phyloP scores from a whole-genome alignment of 2,888 invertebrate species.

The Troides helena region DNA sequence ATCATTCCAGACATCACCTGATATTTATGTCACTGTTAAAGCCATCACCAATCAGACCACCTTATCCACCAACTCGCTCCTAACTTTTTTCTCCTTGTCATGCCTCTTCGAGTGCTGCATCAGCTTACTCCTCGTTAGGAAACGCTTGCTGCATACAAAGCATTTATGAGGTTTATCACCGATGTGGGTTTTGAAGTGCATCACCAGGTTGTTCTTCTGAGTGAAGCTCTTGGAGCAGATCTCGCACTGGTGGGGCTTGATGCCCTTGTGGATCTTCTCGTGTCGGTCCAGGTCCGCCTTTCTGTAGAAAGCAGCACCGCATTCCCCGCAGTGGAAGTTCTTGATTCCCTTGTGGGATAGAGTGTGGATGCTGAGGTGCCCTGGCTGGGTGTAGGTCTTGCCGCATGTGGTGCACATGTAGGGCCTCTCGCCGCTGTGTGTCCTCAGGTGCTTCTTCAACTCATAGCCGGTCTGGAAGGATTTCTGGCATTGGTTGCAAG shows the following conservation, averaged over 20 bases:
- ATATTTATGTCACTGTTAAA: too few relatives aligned
- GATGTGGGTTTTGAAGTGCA: slow-evolving; percentile 65
- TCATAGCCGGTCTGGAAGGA: slow-evolving; percentile 58
- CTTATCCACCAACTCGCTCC: neutral
- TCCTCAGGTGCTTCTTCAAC: slow-evolving; percentile 60
- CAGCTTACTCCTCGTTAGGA: slow-evolving; percentile 61
- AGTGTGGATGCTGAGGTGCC: slow-evolving; percentile 63
- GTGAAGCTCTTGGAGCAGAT: slow-evolving; percentile 65
- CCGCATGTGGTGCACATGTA: slow-evolving; percentile 71
- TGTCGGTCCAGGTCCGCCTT: slow-evolving; percentile 67
- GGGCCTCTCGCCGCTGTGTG: slow-evolving; percentile 64
- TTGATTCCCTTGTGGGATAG: slow-evolving; percentile 62
- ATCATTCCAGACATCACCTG: too few relatives aligned
- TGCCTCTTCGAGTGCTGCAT: slow-evolving; percentile 56
- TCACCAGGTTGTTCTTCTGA: slow-evolving; percentile 65
- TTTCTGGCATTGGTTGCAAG: slow-evolving; percentile 60
- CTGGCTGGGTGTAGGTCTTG: slow-evolving; percentile 66
- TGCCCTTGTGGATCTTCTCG: slow-evolving; percentile 62
- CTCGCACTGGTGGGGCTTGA: slow-evolving; percentile 62
- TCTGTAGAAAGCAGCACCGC: slow-evolving; percentile 61
- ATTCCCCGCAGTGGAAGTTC: slow-evolving; percentile 60
- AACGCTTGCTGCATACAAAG: slow-evolving; percentile 53
- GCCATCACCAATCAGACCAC: too few relatives aligned
- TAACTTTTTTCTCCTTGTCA: slow-evolving; percentile 49
- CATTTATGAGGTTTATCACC: slow-evolving; percentile 61